Percentiles rank a stretch among this genome's conserved stretches.
Conservation (phyloP, 2,113 vertebrate genomes). For the Elaphurus davidianus region DNA sequence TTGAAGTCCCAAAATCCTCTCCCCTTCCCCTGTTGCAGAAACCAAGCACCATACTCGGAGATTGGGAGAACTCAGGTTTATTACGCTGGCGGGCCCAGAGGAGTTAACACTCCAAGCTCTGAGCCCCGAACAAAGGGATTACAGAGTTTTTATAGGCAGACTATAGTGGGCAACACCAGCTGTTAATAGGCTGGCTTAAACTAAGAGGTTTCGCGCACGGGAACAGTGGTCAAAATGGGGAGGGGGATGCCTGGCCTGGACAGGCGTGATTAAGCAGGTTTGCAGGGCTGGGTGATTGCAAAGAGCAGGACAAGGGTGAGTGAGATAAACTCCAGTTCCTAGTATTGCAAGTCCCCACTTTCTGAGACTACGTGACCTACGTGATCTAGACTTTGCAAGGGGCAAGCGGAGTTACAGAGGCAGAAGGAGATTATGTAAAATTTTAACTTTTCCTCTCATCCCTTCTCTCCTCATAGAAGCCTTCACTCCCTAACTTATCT, state of each 20-base stretch:
- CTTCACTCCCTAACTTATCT: neutral
- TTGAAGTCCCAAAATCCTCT: neutral
- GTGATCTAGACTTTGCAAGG: neutral
- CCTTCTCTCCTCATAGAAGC: neutral
- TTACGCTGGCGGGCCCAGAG: neutral
- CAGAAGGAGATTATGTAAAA: neutral
- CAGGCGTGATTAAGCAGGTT: neutral
- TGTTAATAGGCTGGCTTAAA: neutral
- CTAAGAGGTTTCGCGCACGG: accelerated
- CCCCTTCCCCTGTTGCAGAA: neutral
- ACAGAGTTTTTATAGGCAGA: neutral
- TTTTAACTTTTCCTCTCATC: neutral
- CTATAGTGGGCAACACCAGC: neutral
- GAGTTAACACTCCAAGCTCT: neutral
- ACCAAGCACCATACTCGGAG: neutral
- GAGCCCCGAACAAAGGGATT: neutral
- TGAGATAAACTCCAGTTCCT: neutral
- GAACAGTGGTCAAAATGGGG: neutral
- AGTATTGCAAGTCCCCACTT: neutral
- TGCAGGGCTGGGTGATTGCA: neutral
- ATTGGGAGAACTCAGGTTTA: neutral
- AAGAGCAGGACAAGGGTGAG: neutral
- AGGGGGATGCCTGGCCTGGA: neutral
- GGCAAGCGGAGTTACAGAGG: neutral
- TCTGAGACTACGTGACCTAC: neutral